Evolutionary conservation across 1,140 invertebrate species (phyloP).

Genomic region (Eubasilissa regina): DNA sequence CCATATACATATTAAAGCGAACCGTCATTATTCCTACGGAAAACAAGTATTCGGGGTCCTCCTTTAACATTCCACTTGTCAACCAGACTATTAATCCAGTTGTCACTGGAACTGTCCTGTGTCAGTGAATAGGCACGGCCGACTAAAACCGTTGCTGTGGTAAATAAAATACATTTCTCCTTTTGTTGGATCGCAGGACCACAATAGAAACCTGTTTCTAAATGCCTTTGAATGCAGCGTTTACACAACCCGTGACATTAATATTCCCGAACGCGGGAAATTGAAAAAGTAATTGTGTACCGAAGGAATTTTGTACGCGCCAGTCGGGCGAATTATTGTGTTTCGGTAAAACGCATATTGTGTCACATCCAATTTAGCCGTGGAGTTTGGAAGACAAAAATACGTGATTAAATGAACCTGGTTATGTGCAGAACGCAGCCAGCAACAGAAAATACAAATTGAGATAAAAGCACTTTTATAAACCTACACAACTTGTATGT

Average conservation of each 20-base stretch:
- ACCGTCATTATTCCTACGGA: neutral
- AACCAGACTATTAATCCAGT: slow-evolving; percentile 46
- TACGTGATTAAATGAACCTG: neutral
- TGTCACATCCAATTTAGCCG: neutral
- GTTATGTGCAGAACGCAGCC: too few species aligned
- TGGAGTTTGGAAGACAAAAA: neutral
- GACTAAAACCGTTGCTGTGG: neutral
- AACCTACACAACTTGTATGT: too few species aligned
- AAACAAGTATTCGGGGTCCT: slow-evolving; percentile 17
- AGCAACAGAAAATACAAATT: too few species aligned
- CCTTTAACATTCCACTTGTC: slow-evolving; percentile 46
- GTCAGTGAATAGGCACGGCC: slow-evolving; percentile 12
- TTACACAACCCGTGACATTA: slow-evolving; percentile 36
- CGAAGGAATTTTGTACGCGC: slow-evolving; percentile 36
- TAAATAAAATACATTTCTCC: slow-evolving; percentile 46
- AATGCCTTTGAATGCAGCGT: slow-evolving; percentile 39
- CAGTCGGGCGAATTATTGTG: slow-evolving; percentile 13
- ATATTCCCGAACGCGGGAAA: slow-evolving; percentile 45
- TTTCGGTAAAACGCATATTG: slow-evolving; percentile 29
- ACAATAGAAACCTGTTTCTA: slow-evolving; percentile 46
- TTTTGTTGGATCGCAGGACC: slow-evolving; percentile 24
- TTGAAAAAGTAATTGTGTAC: slow-evolving; percentile 45
- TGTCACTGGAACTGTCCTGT: slow-evolving; percentile 29
- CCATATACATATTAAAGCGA: too few species aligned
- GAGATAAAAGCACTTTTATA: too few species aligned